Conservation (phyloP, 2,797 vertebrate species). For the Falco rusticolus region DNA sequence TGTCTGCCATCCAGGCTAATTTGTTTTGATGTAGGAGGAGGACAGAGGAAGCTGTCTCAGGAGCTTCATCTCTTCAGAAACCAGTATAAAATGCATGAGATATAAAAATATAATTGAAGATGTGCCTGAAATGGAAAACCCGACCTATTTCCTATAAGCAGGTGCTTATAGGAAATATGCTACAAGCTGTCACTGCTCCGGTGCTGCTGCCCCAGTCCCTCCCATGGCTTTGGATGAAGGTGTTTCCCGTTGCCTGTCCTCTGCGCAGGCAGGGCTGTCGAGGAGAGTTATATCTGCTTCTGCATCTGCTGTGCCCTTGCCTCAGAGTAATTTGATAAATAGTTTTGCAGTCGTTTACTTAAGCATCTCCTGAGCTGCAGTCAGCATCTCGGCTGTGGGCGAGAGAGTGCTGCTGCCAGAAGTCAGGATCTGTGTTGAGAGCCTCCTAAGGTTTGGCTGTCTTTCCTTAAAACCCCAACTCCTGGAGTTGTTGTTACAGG, state of each 20-base stretch:
- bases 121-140: not conserved
- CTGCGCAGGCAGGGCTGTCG: not conserved
- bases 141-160: not conserved
- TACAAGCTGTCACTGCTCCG: not conserved
- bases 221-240: not conserved
- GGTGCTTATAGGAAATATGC: not conserved
- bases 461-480: slow-evolving; percentile 12
- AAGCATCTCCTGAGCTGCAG: slow-evolving; percentile 20
- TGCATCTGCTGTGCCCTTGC: not conserved
- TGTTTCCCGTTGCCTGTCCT: not conserved
- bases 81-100: not conserved
- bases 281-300: not conserved
- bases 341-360: slow-evolving; percentile 45
- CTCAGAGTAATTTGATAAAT: slow-evolving; percentile 10
- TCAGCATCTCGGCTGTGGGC: slow-evolving; percentile 21
- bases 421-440: slow-evolving; percentile 14
- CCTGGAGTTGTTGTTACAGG: slow-evolving; percentile 6
- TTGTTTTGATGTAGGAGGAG: not conserved
- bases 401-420: slow-evolving; percentile 20
- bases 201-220: not conserved
- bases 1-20: not conserved
- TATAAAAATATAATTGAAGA: not conserved
- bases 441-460: slow-evolving; percentile 12
- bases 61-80: not conserved
- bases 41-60: not conserved